Conservation (phyloP, 2,888 invertebrate species). For the Catocala fraxini region DNA sequence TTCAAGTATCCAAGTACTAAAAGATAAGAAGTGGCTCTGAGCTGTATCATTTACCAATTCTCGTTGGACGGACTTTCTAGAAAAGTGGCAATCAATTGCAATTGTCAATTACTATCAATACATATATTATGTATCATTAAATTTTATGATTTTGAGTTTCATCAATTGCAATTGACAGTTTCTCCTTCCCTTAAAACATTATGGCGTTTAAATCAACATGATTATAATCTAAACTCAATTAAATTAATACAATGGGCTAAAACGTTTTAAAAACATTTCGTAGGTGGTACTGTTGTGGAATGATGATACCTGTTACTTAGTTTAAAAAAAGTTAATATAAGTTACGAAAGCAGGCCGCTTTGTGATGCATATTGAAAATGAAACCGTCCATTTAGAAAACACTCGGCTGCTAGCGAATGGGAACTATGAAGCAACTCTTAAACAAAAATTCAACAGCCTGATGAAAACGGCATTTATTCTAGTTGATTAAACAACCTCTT, state of each 20-base stretch:
- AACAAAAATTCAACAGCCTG: background rate
- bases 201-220: constrained; percentile 63
- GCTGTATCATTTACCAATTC: background rate
- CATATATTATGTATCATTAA: background rate
- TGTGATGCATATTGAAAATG: constrained; percentile 45
- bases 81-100: constrained; percentile 19
- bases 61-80: background rate
- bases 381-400: constrained; percentile 7
- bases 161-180: constrained; percentile 24
- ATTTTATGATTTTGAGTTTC: background rate
- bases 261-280: constrained; percentile 43
- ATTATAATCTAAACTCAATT: constrained; percentile 56
- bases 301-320: constrained; percentile 56
- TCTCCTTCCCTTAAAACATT: constrained; percentile 39
- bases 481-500: background rate
- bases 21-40: no score
- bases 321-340: constrained; percentile 21
- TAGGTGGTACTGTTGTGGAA: constrained; percentile 64
- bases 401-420: background rate
- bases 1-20: background rate
- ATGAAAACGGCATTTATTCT: background rate
- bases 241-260: constrained; percentile 52
- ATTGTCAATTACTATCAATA: constrained; percentile 3
- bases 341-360: constrained; percentile 36
- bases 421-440: constrained; percentile 4